Percentiles rank a stretch among this genome's conserved stretches.
phyloP scores from a whole-genome alignment of 2,888 invertebrate species.

The Rhamnusium bicolor region DNA sequence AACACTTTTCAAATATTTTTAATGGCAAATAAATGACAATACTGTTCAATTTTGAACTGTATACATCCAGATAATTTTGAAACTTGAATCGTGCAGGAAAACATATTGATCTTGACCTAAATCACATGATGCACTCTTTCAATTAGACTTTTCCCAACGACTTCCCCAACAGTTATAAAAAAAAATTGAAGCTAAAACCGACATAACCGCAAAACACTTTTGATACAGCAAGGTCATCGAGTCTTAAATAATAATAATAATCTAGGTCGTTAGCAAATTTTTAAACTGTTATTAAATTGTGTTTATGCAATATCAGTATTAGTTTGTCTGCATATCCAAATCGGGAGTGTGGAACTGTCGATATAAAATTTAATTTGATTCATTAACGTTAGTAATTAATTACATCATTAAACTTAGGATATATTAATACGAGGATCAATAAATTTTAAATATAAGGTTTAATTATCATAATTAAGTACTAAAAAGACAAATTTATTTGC shows the following conservation, averaged over 20 bases:
- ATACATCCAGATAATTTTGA: too few relatives aligned
- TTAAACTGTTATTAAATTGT: neutral
- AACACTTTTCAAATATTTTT: too few relatives aligned
- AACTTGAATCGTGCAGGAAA: too few relatives aligned
- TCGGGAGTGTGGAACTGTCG: constrained; percentile 8
- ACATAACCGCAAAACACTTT: neutral
- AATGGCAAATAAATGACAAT: too few relatives aligned
- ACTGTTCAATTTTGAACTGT: too few relatives aligned
- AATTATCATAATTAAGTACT: constrained; percentile 37
- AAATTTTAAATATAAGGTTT: constrained; percentile 36
- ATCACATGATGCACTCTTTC: too few relatives aligned
- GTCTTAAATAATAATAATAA: neutral
- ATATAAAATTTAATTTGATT: neutral
- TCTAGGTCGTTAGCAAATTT: neutral
- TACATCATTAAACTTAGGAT: constrained; percentile 30
- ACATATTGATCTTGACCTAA: too few relatives aligned
- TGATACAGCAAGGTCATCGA: too few relatives aligned
- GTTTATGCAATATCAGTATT: neutral
- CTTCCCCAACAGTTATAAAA: too few relatives aligned
- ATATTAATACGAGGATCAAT: constrained; percentile 36
- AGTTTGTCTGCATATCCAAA: neutral
- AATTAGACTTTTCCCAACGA: too few relatives aligned
- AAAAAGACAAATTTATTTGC: constrained; percentile 39
- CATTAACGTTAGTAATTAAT: constrained; percentile 21
- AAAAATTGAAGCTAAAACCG: neutral